Evolutionary conservation across 2,797 vertebrate genomes (phyloP).

Genomic region (Dromococcyx pavoninus): DNA sequence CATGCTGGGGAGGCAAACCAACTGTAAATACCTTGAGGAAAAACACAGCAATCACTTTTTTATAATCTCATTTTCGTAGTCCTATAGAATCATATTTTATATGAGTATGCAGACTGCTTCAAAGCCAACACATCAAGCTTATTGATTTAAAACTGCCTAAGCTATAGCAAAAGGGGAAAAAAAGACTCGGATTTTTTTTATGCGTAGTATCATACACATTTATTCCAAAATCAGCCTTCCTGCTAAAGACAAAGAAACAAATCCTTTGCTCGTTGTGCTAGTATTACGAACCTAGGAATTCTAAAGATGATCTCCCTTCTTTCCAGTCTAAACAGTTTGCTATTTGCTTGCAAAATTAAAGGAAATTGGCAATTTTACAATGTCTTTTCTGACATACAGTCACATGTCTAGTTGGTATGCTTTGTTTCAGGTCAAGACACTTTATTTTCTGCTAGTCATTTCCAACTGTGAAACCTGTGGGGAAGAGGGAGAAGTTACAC

Average conservation of each 20-base stretch:
- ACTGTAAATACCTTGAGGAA: not conserved
- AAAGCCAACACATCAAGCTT: not conserved
- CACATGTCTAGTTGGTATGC: not conserved
- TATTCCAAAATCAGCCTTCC: not conserved
- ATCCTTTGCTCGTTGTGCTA: accelerated
- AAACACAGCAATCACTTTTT: not conserved
- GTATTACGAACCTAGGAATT: not conserved
- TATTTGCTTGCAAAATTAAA: not conserved
- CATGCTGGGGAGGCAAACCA: not conserved
- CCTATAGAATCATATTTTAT: not conserved
- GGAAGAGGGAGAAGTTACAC: not conserved
- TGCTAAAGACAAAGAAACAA: not conserved
- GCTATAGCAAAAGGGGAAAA: not conserved
- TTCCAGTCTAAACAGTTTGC: not conserved
- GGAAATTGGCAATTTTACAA: not conserved
- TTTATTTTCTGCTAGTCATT: not conserved
- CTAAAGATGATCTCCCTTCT: not conserved
- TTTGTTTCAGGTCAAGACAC: accelerated
- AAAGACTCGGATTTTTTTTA: accelerated
- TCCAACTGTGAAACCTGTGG: not conserved
- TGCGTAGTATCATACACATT: not conserved
- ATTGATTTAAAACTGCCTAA: not conserved
- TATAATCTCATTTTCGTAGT: not conserved
- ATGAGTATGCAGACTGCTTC: not conserved
- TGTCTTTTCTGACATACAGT: not conserved